phyloP scores from a whole-genome alignment of 1,140 invertebrate genomes.

The Mylabris phalerata region DNA sequence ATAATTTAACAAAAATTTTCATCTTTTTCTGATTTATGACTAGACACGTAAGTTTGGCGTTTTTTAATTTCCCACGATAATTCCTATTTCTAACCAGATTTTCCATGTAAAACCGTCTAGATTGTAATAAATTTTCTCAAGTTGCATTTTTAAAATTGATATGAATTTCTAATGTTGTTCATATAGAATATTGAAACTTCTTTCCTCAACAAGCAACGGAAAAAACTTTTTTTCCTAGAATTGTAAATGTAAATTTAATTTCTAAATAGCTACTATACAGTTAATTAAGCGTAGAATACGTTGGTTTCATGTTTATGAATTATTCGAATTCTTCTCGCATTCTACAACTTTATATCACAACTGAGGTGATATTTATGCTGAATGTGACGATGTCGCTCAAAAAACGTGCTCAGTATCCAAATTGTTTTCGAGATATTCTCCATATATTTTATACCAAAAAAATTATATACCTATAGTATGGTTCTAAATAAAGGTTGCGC shows the following conservation, averaged over 20 bases:
- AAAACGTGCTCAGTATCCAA: constrained; percentile 14
- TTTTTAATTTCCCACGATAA: background rate
- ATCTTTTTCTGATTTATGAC: background rate
- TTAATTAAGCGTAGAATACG: too few relatives aligned
- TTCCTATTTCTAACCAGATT: background rate
- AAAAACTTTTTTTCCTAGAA: too few relatives aligned
- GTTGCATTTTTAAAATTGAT: too few relatives aligned
- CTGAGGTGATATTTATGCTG: constrained; percentile 15
- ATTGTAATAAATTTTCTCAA: too few relatives aligned
- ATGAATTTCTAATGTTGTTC: too few relatives aligned
- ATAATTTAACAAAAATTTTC: too few relatives aligned
- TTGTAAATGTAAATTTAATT: too few relatives aligned
- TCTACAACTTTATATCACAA: constrained; percentile 17
- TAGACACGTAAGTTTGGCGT: background rate
- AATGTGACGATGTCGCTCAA: constrained; percentile 16
- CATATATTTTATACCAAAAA: background rate
- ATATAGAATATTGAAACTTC: too few relatives aligned
- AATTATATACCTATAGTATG: background rate
- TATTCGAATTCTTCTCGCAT: constrained; percentile 16
- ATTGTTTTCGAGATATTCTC: constrained; percentile 6
- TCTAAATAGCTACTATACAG: too few relatives aligned
- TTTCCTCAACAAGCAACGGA: too few relatives aligned
- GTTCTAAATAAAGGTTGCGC: background rate
- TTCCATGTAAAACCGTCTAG: too few relatives aligned
- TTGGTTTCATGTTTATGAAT: constrained; percentile 9